Percentiles rank a stretch among this genome's conserved stretches.
Evolutionary conservation across 1,140 invertebrate species (phyloP).

Genomic region (Rhagoletis pomonella): DNA sequence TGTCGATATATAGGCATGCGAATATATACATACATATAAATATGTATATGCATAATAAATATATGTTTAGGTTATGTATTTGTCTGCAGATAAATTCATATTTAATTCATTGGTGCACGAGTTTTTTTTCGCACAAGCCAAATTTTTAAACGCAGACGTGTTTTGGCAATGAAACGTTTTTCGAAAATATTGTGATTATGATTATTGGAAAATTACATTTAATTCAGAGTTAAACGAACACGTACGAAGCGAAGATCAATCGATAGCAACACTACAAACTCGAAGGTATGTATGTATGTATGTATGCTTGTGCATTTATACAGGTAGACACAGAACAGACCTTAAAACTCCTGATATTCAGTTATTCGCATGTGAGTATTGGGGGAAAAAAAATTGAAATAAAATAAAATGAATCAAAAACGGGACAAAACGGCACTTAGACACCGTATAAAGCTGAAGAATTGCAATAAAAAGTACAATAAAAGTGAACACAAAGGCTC

Average conservation of each 20-base stretch:
- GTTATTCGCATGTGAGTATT: constrained; percentile 24
- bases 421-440: constrained; percentile 47
- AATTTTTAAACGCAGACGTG: neutral
- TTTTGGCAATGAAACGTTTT: constrained; percentile 52
- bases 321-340: neutral
- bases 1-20: neutral
- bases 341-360: constrained; percentile 8
- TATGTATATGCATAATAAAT: neutral
- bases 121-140: constrained; percentile 8
- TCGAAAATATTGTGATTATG: constrained; percentile 67
- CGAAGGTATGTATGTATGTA: neutral
- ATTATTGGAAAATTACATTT: constrained; percentile 74
- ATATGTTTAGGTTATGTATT: too few relatives aligned
- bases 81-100: too few relatives aligned
- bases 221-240: constrained; percentile 74
- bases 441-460: neutral
- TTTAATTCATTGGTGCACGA: neutral
- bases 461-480: constrained; percentile 9
- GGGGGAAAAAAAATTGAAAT: neutral
- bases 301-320: too few relatives aligned
- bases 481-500: neutral
- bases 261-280: neutral
- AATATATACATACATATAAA: neutral
- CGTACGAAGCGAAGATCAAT: constrained; percentile 62
- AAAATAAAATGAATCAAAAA: neutral